phyloP scores from a whole-genome alignment of 2,113 vertebrate genomes.

The Bubo blakistoni region DNA sequence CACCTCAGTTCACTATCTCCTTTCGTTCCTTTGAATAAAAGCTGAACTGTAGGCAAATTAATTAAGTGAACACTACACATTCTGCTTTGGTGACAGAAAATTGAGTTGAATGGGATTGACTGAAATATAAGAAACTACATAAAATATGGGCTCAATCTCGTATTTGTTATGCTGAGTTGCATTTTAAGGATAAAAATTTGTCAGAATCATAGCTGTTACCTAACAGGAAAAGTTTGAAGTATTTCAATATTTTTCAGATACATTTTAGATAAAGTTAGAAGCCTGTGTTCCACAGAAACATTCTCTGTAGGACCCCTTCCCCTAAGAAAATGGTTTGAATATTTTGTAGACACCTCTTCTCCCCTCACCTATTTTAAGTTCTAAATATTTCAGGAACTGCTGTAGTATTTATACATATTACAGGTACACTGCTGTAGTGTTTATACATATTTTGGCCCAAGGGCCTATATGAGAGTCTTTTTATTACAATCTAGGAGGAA shows the following conservation, averaged over 20 bases:
- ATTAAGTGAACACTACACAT: background rate
- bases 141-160: background rate
- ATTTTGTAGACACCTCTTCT: fast-evolving
- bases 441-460: background rate
- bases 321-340: background rate
- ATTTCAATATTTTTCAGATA: background rate
- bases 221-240: background rate
- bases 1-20: background rate
- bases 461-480: background rate
- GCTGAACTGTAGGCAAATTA: background rate
- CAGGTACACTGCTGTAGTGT: background rate
- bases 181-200: background rate
- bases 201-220: background rate
- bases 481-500: background rate
- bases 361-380: background rate
- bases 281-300: background rate
- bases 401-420: too few species aligned
- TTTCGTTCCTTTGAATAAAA: background rate
- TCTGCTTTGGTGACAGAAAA: background rate
- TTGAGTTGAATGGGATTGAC: background rate
- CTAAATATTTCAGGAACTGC: background rate
- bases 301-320: background rate
- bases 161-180: background rate
- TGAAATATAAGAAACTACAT: background rate
- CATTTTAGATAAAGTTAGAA: background rate